These are phyloP conservation scores for Cephonodes hylas DNA, from an alignment of 2,888 invertebrate genomes.

Conservation along the genomic window DNA sequence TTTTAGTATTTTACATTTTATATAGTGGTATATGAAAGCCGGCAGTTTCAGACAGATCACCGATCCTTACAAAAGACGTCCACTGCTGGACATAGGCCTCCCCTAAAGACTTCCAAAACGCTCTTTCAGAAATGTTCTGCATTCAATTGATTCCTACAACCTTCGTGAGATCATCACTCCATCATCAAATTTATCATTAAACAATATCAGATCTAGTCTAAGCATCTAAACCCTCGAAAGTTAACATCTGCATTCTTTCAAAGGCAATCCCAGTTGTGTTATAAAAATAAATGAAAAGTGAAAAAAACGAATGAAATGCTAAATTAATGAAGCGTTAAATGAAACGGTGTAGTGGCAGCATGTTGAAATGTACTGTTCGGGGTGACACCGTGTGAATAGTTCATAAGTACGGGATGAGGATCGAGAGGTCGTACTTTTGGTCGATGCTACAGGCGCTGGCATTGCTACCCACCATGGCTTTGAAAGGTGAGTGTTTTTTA, in stretches of 20 bases:
- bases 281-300: conserved; percentile 17
- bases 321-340: conserved; percentile 32
- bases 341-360: conserved; percentile 21
- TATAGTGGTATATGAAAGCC: no score
- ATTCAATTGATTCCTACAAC: no score
- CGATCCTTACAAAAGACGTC: no score
- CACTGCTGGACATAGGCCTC: no score
- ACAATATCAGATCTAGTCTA: background rate
- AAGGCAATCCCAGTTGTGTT: conserved; percentile 19
- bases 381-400: conserved; percentile 47
- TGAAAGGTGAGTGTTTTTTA: conserved; percentile 56
- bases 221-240: background rate
- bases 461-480: conserved; percentile 69
- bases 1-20: no score
- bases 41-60: no score
- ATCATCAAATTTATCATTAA: background rate
- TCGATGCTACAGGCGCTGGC: conserved; percentile 70
- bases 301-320: conserved; percentile 24
- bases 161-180: no score
- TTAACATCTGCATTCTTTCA: background rate
- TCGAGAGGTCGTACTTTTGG: conserved; percentile 67
- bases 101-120: no score
- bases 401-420: conserved; percentile 62
- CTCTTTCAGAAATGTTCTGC: no score
- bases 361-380: conserved; percentile 54